These are phyloP conservation scores for Cephalopterus ornatus DNA, from an alignment of 2,113 vertebrate species.

Conservation along the genomic window DNA sequence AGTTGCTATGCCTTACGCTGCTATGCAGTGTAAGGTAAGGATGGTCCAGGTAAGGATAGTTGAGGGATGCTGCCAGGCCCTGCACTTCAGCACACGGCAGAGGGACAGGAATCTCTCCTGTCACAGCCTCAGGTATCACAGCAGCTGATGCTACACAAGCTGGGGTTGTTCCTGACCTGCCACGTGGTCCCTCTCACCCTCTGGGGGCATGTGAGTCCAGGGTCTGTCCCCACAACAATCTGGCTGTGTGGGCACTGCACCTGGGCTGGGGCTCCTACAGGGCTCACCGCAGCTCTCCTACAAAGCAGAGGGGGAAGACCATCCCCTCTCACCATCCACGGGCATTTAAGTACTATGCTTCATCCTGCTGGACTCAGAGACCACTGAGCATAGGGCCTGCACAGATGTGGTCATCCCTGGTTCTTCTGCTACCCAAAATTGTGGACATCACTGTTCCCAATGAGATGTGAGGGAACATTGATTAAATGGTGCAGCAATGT, in stretches of 20 bases:
- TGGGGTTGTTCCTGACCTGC: not conserved
- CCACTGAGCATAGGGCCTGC: rapidly evolving
- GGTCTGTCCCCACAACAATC: not conserved
- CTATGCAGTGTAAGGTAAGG: not conserved
- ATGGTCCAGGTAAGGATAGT: not conserved
- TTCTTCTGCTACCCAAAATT: not conserved
- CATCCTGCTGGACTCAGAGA: not conserved
- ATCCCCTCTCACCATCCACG: not conserved
- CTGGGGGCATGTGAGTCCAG: rapidly evolving
- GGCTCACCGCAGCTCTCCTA: not conserved
- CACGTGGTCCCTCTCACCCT: rapidly evolving
- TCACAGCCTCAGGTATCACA: rapidly evolving
- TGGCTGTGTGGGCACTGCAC: not conserved
- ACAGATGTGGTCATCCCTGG: not conserved
- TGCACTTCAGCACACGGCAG: rapidly evolving
- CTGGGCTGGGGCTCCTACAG: not conserved
- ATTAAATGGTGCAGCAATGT: not conserved
- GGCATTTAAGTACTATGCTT: not conserved
- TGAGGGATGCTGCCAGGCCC: not conserved
- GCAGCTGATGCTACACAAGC: not conserved
- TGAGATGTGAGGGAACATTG: rapidly evolving
- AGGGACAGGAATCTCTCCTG: not conserved
- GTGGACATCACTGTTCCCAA: not conserved
- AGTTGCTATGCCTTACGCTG: too few species aligned
- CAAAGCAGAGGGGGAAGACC: not conserved